phyloP scores from a whole-genome alignment of 2,888 invertebrate species.

The Leptinotarsa haldemani region DNA sequence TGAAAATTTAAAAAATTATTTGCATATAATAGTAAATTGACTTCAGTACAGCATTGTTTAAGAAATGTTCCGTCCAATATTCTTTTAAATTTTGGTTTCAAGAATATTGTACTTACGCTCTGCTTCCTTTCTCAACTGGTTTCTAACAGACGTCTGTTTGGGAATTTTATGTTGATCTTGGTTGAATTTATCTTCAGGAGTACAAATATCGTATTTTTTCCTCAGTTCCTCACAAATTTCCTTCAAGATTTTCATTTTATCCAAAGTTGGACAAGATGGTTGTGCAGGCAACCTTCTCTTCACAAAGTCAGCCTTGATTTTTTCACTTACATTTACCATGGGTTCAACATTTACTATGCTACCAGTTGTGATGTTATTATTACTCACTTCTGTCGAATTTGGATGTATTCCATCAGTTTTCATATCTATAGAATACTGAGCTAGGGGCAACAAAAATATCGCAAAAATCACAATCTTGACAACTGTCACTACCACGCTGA shows the following conservation, averaged over 20 bases:
- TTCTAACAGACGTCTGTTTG: neutral
- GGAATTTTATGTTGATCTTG: conserved; percentile 1
- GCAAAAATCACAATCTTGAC: conserved; percentile 13
- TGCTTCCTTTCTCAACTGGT: neutral
- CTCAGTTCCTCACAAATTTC: neutral
- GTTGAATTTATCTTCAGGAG: neutral
- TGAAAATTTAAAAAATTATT: too few relatives aligned
- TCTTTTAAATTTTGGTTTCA: too few relatives aligned
- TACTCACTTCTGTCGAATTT: neutral
- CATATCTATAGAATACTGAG: conserved; percentile 7
- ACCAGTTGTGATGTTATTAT: neutral
- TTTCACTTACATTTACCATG: neutral
- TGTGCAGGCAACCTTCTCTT: neutral
- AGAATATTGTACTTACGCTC: conserved; percentile 1
- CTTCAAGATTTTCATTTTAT: neutral
- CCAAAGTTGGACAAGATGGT: neutral
- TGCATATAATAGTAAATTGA: too few relatives aligned
- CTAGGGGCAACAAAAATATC: conserved; percentile 11
- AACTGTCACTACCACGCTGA: conserved; percentile 14
- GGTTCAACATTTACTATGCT: neutral
- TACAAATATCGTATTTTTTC: neutral
- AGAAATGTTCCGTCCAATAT: too few relatives aligned
- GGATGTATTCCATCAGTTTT: neutral
- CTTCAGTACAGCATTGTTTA: too few relatives aligned
- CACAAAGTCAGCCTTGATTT: neutral